Percentiles rank a stretch among this genome's conserved stretches.
phyloP scores from a whole-genome alignment of 2,888 invertebrate species.

The Candidula unifasciata region DNA sequence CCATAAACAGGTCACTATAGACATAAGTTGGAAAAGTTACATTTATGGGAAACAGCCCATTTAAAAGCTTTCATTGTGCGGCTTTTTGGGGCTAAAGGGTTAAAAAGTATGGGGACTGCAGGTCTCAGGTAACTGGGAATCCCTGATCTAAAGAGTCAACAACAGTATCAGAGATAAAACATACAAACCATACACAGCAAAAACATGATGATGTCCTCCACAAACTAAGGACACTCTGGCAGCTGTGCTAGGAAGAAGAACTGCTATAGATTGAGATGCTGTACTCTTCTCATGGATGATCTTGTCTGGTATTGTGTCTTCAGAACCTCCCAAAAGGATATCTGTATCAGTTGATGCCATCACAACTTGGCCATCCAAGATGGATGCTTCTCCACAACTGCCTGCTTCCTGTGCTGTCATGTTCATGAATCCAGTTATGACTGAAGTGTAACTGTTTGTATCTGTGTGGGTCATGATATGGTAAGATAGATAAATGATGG shows the following conservation, averaged over 20 bases:
- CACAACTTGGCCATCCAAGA: neutral
- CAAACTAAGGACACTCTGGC: neutral
- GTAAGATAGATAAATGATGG: too few species aligned
- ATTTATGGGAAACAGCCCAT: too few species aligned
- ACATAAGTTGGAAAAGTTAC: too few species aligned
- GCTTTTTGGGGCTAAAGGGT: too few species aligned
- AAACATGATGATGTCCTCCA: slow-evolving; percentile 28
- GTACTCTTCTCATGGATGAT: neutral
- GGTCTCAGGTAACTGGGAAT: too few species aligned
- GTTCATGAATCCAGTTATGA: neutral
- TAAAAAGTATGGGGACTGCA: too few species aligned
- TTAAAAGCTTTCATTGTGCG: too few species aligned
- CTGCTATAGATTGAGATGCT: neutral
- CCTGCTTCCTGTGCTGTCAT: neutral
- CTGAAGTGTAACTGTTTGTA: neutral
- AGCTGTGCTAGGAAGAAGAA: neutral
- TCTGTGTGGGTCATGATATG: neutral
- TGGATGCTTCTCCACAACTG: neutral
- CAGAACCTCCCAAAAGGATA: neutral
- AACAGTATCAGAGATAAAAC: neutral
- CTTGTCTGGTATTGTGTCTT: neutral
- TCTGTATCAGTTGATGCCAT: slow-evolving; percentile 8
- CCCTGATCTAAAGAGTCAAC: too few species aligned
- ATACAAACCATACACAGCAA: slow-evolving; percentile 31
- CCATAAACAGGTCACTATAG: too few species aligned